Evolutionary conservation across 1,140 invertebrate species (phyloP), one percentile per base, ranked within the genome.

Genomic region (Megathymus violae): DNA sequence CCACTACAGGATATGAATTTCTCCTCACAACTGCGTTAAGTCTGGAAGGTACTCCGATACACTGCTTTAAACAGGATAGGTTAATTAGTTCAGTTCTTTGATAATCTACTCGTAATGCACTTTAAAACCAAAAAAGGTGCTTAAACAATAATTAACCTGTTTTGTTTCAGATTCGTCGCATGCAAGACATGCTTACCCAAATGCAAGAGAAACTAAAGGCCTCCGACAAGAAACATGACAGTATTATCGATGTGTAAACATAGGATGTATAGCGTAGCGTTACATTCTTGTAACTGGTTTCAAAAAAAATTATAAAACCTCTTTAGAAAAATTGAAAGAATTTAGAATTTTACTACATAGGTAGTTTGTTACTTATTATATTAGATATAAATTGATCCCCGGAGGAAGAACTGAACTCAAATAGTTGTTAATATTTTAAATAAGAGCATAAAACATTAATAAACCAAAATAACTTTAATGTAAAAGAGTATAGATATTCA

Each of bases 151-250:
- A n/a, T n/a, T n/a, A n/a, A n/a, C n/a, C n/a, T n/a, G n/a, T 63
- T 76, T 70, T 78, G 70, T 93, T 93, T 31, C 92, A 97, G 95
- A 97, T 98, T 72, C 94, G 96, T 77, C 93, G 97, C 76, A 98
- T 98, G 98, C 97, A 99, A 91, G 97, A 98, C 86, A 98, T 98
- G 95, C 93, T 99, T 59, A 95, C 96, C 17, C 97, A 98, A 89
- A 99, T 99, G 98, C 97, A 99, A 92, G 97, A 98, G 74, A 97
- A 98, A 91, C 94, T 99, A 19, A 97, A 97, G 91, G 95, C 95
- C 64, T 95, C 95, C 56, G 94, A 95, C 74, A 95, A 95, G 82
- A 94, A 95, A 88, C 95, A 95, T 74, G 95, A 95, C 92, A 96
- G 95, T 93, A 95, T 96, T 92, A 96, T 96, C 73, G 95, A 96